Evolutionary conservation across 2,797 vertebrate species (phyloP).

Genomic region (Falco novaeseelandiae): DNA sequence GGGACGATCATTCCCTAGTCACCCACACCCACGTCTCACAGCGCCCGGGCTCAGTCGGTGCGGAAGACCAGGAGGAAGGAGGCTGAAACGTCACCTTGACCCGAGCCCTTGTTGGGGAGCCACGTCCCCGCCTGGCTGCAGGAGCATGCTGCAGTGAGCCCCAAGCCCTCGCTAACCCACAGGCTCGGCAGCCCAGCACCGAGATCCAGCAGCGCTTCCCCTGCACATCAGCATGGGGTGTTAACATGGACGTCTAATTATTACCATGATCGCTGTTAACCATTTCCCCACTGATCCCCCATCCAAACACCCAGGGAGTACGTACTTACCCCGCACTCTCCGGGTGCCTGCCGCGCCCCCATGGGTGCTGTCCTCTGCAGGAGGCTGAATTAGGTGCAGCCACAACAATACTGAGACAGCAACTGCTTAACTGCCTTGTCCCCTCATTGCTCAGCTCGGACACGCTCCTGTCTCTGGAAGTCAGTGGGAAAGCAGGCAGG

Average conservation of each 20-base stretch:
- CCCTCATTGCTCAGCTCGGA: neutral
- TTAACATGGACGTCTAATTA: neutral
- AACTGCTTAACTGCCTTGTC: neutral
- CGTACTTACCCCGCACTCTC: neutral
- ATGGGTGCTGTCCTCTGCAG: neutral
- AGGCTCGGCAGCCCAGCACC: fast-evolving
- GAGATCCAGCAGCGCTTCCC: neutral
- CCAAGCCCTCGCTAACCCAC: fast-evolving
- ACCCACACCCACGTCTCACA: fast-evolving
- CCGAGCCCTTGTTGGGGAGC: fast-evolving
- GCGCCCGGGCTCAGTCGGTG: fast-evolving
- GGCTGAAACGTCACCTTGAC: neutral
- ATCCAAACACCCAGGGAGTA: fast-evolving
- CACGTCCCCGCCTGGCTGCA: fast-evolving
- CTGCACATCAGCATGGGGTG: neutral
- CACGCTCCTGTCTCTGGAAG: neutral
- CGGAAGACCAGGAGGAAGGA: neutral
- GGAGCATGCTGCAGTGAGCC: fast-evolving
- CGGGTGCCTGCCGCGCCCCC: neutral
- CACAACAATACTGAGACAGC: neutral
- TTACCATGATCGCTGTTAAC: neutral
- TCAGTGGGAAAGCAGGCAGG: neutral
- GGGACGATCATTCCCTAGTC: neutral
- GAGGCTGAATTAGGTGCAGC: neutral
- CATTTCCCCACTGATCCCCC: neutral